phyloP scores from a whole-genome alignment of 2,113 vertebrate species.

The Pogona vitticeps region DNA sequence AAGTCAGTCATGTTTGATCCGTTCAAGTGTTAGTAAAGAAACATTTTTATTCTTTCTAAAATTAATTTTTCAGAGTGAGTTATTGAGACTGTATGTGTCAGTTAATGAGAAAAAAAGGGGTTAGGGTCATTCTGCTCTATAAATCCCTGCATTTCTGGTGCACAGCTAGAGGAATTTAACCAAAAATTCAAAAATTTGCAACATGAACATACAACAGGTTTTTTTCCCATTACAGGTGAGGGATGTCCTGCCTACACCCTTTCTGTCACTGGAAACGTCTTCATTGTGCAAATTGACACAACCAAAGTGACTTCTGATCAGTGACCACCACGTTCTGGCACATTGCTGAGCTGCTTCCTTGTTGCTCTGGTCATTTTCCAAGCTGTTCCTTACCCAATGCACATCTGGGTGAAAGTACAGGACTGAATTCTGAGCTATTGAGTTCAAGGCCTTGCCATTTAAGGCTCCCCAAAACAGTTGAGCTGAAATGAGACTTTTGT shows the following conservation, averaged over 20 bases:
- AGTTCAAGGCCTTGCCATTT: neutral
- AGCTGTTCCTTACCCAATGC: neutral
- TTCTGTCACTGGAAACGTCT: neutral
- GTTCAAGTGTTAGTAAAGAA: too few relatives aligned
- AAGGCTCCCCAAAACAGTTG: neutral
- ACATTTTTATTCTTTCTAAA: too few relatives aligned
- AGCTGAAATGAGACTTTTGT: neutral
- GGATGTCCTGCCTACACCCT: neutral
- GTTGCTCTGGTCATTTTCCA: neutral
- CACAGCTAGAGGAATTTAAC: too few relatives aligned
- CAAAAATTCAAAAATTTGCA: too few relatives aligned
- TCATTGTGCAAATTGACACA: too few relatives aligned
- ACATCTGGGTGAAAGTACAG: neutral
- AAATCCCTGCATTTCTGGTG: too few relatives aligned
- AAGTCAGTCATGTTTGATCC: too few relatives aligned
- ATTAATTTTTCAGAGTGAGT: too few relatives aligned
- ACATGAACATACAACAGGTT: too few relatives aligned
- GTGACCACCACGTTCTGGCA: neutral
- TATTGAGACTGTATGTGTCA: too few relatives aligned
- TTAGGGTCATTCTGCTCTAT: too few relatives aligned
- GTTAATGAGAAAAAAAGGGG: too few relatives aligned
- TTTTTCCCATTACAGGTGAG: neutral
- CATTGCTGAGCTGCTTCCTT: neutral
- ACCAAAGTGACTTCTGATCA: neutral
- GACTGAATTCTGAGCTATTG: neutral